A percentile compares a stretch with the other conserved stretches of the same genome.
These are phyloP conservation scores for Heteromurus nitidus DNA, from an alignment of 2,888 invertebrate genomes.

Conservation along the genomic window DNA sequence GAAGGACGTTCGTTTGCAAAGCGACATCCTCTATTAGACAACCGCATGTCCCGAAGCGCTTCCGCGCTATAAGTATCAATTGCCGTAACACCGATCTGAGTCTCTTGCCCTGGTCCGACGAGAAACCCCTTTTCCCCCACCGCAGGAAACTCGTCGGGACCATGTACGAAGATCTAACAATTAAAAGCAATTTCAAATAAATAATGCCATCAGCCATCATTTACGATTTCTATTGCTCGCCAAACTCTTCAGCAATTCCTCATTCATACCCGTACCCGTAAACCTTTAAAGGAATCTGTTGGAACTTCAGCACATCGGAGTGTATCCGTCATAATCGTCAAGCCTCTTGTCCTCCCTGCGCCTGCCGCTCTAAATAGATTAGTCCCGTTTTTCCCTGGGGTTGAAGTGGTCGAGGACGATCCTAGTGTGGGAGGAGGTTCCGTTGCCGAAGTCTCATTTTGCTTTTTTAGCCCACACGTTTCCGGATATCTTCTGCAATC, in stretches of 20 bases:
- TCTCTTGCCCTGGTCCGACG: slow-evolving; percentile 73
- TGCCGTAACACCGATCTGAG: slow-evolving; percentile 71
- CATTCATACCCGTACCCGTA: too few relatives aligned
- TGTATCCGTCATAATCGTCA: slow-evolving; percentile 72
- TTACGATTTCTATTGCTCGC: too few relatives aligned
- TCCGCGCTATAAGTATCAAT: slow-evolving; percentile 71
- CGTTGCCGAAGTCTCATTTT: slow-evolving; percentile 38
- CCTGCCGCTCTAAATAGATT: slow-evolving; percentile 69
- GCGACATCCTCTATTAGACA: slow-evolving; percentile 68
- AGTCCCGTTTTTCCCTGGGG: slow-evolving; percentile 58
- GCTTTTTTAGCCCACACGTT: slow-evolving; percentile 53
- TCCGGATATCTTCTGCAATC: slow-evolving; percentile 68
- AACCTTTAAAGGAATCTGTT: slow-evolving; percentile 71
- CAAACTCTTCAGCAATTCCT: too few relatives aligned
- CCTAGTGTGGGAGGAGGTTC: slow-evolving; percentile 40
- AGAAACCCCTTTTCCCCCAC: slow-evolving; percentile 68
- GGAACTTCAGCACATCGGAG: slow-evolving; percentile 70
- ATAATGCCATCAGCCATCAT: too few relatives aligned
- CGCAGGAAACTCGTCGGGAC: slow-evolving; percentile 72
- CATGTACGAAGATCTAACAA: slow-evolving; percentile 68
- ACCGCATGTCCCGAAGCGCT: slow-evolving; percentile 63
- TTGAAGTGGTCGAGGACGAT: slow-evolving; percentile 41
- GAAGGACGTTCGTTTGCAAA: slow-evolving; percentile 70
- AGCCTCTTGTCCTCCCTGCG: slow-evolving; percentile 71
- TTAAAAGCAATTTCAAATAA: not conserved